These are phyloP conservation scores for Rattus norvegicus DNA, from an alignment of 2,113 vertebrate species.

Conservation along the genomic window GRCr8 NC_086024.1:22705501-22706000, in stretches of 20 bases:
- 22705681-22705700: neutral
- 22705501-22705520: neutral
- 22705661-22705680: neutral
- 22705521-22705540: neutral
- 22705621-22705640: neutral
- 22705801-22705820: neutral
- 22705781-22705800: neutral
- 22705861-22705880: neutral
- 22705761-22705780: constrained; percentile 5
- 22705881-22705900: constrained; percentile 2
- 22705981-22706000: constrained; percentile 17
- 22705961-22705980: neutral
- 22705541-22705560: neutral
- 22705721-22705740: constrained; percentile 28
- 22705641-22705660: neutral
- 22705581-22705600: neutral
- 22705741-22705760: neutral
- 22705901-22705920: neutral
- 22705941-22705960: constrained; percentile 39
- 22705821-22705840: neutral
- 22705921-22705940: neutral
- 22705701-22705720: constrained; percentile 39
- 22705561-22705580: neutral
- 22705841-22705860: neutral
- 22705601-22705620: neutral